Base-by-base conservation (phyloP, 2,888 invertebrate genomes). In the Parelbella ahira region DNA sequence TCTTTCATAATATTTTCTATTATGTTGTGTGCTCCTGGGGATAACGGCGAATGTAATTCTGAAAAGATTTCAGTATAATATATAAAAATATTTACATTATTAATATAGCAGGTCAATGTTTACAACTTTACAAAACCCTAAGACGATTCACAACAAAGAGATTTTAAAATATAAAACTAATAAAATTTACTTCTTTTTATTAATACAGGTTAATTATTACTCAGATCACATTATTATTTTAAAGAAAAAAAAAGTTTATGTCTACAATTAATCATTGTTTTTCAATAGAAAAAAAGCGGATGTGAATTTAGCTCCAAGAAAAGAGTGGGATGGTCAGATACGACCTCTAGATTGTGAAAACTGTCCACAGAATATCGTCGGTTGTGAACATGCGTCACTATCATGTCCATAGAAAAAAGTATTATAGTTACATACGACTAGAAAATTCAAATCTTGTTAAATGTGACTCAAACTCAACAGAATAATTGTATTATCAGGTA, bases 31-130 rank as follows among this genome's bases (percentile, higher is more conserved):
- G 19, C 37, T 37, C 19, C 9, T 27, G 18, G 37, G 18, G 37
- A 28, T 27, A 37, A 19, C 11, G 27, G 27, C 1, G 37, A 37
- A 20, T 19, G 5, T 9, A 27, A 37, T 37, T 37, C 27, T 37
- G 37, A 27, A 37, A 37, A 27, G 2, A 36, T n/a, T n/a, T n/a
- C n/a, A n/a, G n/a, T n/a, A n/a, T n/a, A n/a, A n/a, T n/a, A n/a
- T n/a, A n/a, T n/a, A n/a, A n/a, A n/a, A n/a, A n/a, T n/a, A n/a
- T n/a, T n/a, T n/a, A n/a, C n/a, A n/a, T n/a, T n/a, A n/a, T n/a
- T n/a, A n/a, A n/a, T n/a, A n/a, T n/a, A n/a, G n/a, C n/a, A n/a
- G n/a, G n/a, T n/a, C n/a, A n/a, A n/a, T n/a, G n/a, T n/a, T n/a
- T n/a, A n/a, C n/a, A n/a, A n/a, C n/a, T n/a, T n/a, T n/a, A n/a